Percentiles rank a stretch among this genome's conserved stretches.
These are phyloP conservation scores for Nyctalus aviator DNA, from an alignment of 2,797 vertebrate species.

Conservation along the genomic window DNA sequence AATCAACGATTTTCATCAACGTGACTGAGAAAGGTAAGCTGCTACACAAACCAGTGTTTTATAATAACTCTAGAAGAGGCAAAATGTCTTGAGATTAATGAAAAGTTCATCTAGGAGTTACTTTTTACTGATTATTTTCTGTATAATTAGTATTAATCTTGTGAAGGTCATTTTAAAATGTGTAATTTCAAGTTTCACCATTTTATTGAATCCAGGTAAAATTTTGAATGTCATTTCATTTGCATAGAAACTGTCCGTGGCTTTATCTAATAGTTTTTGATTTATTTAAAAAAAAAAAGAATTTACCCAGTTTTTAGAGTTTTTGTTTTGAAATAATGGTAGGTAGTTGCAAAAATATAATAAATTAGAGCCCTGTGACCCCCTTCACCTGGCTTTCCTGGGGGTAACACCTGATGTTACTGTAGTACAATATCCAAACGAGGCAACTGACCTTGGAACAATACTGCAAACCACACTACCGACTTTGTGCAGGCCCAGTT, in stretches of 20 bases:
- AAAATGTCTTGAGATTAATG: not conserved
- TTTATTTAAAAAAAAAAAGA: no score
- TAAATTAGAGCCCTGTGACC: not conserved
- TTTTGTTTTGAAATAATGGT: conserved; percentile 31
- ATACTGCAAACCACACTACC: not conserved
- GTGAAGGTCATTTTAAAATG: not conserved
- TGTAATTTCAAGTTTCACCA: conserved; percentile 14
- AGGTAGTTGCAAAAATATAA: conserved; percentile 3
- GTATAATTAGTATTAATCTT: not conserved
- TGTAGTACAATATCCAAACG: not conserved
- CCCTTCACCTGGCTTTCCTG: not conserved
- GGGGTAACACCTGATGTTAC: not conserved
- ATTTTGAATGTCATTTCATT: conserved; percentile 53
- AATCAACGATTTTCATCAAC: conserved; percentile 82
- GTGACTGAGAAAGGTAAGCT: conserved; percentile 86
- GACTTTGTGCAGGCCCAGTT: not conserved
- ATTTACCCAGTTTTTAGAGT: not conserved
- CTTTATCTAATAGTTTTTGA: conserved; percentile 4
- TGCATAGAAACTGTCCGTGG: not conserved
- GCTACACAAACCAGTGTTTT: not conserved
- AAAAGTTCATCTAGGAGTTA: not conserved
- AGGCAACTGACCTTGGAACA: rapidly evolving
- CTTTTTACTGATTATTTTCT: conserved; percentile 44
- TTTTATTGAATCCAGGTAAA: conserved; percentile 26
- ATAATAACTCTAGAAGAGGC: not conserved